Base-by-base conservation (phyloP, 2,888 invertebrate genomes). In the Acrocyrtus sp. region DNA sequence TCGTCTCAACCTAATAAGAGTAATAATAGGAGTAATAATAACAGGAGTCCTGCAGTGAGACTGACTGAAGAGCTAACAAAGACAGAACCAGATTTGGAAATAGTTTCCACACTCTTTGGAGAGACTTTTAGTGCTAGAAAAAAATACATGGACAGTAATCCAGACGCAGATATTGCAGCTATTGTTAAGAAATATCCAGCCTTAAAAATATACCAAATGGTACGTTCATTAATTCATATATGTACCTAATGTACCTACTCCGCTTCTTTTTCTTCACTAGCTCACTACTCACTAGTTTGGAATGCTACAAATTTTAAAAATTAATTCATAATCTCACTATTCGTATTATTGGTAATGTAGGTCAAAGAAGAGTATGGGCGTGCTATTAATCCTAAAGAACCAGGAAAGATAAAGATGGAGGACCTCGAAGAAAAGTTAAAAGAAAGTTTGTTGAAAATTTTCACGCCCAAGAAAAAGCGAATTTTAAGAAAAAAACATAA, bases 351-450 rank as follows among this genome's bases (percentile, higher is more conserved):
- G 15, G 21, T 24, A 21, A 50, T 29, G 2, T 8, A 60, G 61
- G 39, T 61, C n/a, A 61, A 61, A n/a, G 61, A 48, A n/a, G 61
- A 61, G 26, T 61, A 50, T 22, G 50, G 39, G 12, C 47, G 60
- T 1, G 15, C 47, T 17, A 27, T 47, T 4, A 27, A 19, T 53
- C n/a, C n/a, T n/a, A n/a, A n/a, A n/a, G n/a, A n/a, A n/a, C n/a
- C n/a, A n/a, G 29, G 10, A 4, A 1, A 4, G 1, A n/a, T 17
- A 3, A 53, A 27, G 19, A 53, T 53, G 27, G 29, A 1, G 2
- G n/a, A 15, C 2, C 21, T 53, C 1, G 53, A 53, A 21, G 17
- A 51, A 5, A 51, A 51, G 26, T 22, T 8, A 5, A 21, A 8
- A 5, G 29, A 27, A 17, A 17, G 53, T 15, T 3, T 10, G 24